Evolutionary conservation across 2,797 vertebrate species (phyloP).

Genomic region (Neosalanx taihuensis): DNA sequence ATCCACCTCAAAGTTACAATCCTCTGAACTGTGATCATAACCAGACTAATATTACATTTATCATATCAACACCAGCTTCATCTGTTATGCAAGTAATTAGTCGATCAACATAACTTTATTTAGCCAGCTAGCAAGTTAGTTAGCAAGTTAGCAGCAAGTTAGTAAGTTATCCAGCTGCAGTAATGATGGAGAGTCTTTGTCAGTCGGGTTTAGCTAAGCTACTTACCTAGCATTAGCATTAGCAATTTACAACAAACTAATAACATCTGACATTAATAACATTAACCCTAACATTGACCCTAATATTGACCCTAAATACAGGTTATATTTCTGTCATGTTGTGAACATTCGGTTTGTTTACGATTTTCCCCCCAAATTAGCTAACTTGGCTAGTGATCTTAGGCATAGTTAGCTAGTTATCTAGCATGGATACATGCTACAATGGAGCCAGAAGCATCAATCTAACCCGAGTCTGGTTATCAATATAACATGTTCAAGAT

Average conservation of each 20-base stretch:
- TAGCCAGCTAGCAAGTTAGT: constrained; percentile 17
- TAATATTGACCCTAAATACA: neutral
- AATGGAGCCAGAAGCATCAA: neutral
- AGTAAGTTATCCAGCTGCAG: neutral
- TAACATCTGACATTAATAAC: neutral
- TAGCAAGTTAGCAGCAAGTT: constrained; percentile 17
- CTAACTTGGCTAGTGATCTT: neutral
- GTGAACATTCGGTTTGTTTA: neutral
- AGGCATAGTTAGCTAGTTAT: constrained; percentile 10
- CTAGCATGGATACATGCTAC: constrained; percentile 11
- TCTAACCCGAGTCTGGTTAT: constrained; percentile 31
- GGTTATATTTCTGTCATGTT: neutral
- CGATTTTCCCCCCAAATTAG: neutral
- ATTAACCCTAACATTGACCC: neutral
- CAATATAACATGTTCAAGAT: constrained; percentile 18
- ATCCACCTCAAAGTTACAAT: constrained; percentile 8
- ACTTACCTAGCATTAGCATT: neutral
- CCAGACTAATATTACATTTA: neutral
- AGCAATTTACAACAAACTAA: neutral
- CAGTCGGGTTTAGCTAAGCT: neutral
- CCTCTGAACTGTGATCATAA: constrained; percentile 16
- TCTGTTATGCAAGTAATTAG: constrained; percentile 14
- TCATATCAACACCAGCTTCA: neutral
- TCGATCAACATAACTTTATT: constrained; percentile 4
- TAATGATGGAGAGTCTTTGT: neutral